Evolutionary conservation across 2,888 invertebrate genomes (phyloP).

Genomic region (Diabrotica balteata): DNA sequence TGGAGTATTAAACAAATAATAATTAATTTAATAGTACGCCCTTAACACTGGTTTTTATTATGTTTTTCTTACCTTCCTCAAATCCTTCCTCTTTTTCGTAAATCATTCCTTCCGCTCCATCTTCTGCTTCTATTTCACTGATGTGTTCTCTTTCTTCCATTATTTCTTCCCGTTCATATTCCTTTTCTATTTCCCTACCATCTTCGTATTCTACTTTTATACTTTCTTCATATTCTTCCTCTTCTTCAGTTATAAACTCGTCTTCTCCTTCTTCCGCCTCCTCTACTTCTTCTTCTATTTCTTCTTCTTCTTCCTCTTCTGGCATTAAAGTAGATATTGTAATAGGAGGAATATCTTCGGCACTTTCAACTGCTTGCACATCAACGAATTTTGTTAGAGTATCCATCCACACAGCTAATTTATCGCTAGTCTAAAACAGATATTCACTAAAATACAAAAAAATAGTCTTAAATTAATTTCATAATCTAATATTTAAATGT

Average conservation of each 20-base stretch:
- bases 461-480: too few relatives aligned
- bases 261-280: slow-evolving; percentile 17
- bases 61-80: background rate
- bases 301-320: slow-evolving; percentile 35
- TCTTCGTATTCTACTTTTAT: slow-evolving; percentile 15
- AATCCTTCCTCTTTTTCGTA: background rate
- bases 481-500: too few relatives aligned
- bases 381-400: slow-evolving; percentile 49
- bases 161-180: background rate
- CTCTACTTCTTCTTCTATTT: slow-evolving; percentile 32
- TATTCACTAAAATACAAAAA: too few relatives aligned
- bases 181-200: slow-evolving; percentile 11
- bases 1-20: too few relatives aligned
- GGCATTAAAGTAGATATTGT: slow-evolving; percentile 40
- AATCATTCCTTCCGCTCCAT: background rate
- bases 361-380: slow-evolving; percentile 49
- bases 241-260: slow-evolving; percentile 15
- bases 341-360: slow-evolving; percentile 45
- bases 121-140: background rate
- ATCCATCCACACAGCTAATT: slow-evolving; percentile 53
- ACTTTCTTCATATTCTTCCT: slow-evolving; percentile 15
- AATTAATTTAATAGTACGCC: too few relatives aligned
- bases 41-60: too few relatives aligned
- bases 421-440: slow-evolving; percentile 46
- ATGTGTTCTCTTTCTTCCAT: background rate